These are phyloP conservation scores for Epinotia ramella DNA, from an alignment of 2,888 invertebrate species.

Conservation along the genomic window DNA sequence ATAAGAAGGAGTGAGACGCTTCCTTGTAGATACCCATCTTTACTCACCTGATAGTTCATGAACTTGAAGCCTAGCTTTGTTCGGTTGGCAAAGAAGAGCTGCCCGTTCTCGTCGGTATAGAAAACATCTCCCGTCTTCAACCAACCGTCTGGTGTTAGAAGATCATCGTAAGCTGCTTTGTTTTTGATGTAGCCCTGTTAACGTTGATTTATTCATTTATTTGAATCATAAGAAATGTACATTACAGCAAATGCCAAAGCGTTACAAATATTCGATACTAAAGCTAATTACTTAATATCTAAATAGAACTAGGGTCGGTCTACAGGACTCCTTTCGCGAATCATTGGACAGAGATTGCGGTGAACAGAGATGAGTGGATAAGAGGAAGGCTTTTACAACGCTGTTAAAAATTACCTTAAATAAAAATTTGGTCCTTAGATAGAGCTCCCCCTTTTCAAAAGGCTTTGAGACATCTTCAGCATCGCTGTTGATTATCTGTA, in stretches of 20 bases:
- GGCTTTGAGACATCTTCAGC: slow-evolving; percentile 52
- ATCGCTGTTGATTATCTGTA: slow-evolving; percentile 60
- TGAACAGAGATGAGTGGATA: too few species aligned
- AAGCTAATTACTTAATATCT: too few species aligned
- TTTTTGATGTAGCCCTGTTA: slow-evolving; percentile 62
- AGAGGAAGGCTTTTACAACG: too few species aligned
- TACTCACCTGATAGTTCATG: neutral
- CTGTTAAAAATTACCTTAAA: slow-evolving; percentile 55
- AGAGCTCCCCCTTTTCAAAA: slow-evolving; percentile 60
- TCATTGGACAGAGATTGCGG: too few species aligned
- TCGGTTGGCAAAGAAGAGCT: slow-evolving; percentile 56
- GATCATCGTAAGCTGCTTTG: slow-evolving; percentile 51
- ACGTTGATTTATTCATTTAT: neutral
- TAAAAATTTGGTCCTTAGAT: slow-evolving; percentile 56
- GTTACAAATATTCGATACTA: too few species aligned
- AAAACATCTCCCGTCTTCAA: slow-evolving; percentile 64
- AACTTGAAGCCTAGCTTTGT: slow-evolving; percentile 65
- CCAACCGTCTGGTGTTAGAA: slow-evolving; percentile 61
- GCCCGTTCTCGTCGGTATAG: slow-evolving; percentile 54
- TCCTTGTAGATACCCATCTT: too few species aligned
- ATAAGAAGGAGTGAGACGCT: too few species aligned
- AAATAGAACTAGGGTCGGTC: too few species aligned
- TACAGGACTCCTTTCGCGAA: too few species aligned
- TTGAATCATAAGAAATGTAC: too few species aligned
- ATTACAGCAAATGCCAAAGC: too few species aligned